Conservation (phyloP, 2,888 invertebrate genomes). For the Monopis laevigella region DNA sequence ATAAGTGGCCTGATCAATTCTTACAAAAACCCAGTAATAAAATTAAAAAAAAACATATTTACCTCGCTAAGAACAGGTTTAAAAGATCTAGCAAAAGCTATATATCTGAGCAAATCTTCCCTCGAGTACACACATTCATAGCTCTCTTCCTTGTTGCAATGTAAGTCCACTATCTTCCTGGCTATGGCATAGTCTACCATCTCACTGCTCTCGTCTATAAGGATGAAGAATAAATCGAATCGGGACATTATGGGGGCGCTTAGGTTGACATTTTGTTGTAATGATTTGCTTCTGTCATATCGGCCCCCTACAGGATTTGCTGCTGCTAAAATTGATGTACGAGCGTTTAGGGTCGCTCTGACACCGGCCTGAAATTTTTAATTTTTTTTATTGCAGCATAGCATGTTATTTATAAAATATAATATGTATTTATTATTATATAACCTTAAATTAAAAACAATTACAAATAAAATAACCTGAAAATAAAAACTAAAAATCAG, state of each 20-base stretch:
- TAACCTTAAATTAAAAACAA: no score
- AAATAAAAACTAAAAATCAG: no score
- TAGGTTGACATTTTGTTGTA: conserved; percentile 93
- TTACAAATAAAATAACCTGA: no score
- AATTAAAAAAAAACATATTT: conserved; percentile 26
- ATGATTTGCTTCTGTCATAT: conserved; percentile 92
- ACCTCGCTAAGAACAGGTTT: conserved; percentile 87
- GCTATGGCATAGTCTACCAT: conserved; percentile 97
- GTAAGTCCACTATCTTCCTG: conserved; percentile 93
- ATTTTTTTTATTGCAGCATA: no score
- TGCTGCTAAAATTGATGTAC: conserved; percentile 97
- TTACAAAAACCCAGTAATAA: no score
- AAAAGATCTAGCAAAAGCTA: conserved; percentile 96
- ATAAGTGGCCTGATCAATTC: no score
- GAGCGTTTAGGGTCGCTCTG: conserved; percentile 95
- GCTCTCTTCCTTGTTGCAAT: conserved; percentile 83
- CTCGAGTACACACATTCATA: conserved; percentile 85
- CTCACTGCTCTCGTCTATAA: conserved; percentile 91
- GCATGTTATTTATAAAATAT: no score
- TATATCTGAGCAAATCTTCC: conserved; percentile 92
- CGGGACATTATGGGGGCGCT: conserved; percentile 99
- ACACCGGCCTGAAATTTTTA: conserved; percentile 86
- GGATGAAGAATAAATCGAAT: conserved; percentile 97
- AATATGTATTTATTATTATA: no score
- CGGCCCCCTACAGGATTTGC: conserved; percentile 98